Evolutionary conservation across 2,888 invertebrate genomes (phyloP).

Genomic region (Anthoptus insignis): DNA sequence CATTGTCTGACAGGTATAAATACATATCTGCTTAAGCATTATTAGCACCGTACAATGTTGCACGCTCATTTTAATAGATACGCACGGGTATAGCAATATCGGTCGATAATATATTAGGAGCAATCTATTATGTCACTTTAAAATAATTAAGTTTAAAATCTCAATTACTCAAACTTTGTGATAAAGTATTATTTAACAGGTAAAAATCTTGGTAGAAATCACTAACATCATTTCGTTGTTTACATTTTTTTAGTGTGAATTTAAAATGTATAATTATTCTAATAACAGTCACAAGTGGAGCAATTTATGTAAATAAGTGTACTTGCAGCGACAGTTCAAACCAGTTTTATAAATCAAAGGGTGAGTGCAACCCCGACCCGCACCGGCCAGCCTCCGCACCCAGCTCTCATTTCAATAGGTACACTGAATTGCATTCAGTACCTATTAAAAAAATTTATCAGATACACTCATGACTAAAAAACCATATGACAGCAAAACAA

Average conservation of each 20-base stretch:
- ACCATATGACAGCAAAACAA: no score
- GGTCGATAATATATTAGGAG: neutral
- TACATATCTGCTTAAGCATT: neutral
- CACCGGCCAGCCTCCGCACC: no score
- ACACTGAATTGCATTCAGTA: no score
- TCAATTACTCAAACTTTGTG: no score
- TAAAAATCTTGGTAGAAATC: no score
- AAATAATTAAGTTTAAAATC: no score
- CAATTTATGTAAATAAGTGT: constrained; percentile 29
- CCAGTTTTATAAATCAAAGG: constrained; percentile 19
- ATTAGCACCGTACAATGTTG: constrained; percentile 22
- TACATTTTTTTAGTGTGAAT: neutral
- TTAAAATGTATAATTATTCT: neutral
- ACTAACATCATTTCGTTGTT: no score
- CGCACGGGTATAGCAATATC: neutral
- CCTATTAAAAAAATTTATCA: no score
- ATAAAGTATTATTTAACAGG: no score
- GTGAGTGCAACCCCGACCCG: constrained; percentile 10
- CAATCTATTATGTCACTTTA: no score
- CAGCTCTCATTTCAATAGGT: no score
- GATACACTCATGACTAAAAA: no score
- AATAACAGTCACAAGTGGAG: neutral
- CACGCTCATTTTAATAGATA: neutral
- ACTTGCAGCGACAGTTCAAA: constrained; percentile 23
- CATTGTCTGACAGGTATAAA: constrained; percentile 29